Evolutionary conservation across 2,888 invertebrate genomes (phyloP).

Genomic region (Rhodophaea formosa): DNA sequence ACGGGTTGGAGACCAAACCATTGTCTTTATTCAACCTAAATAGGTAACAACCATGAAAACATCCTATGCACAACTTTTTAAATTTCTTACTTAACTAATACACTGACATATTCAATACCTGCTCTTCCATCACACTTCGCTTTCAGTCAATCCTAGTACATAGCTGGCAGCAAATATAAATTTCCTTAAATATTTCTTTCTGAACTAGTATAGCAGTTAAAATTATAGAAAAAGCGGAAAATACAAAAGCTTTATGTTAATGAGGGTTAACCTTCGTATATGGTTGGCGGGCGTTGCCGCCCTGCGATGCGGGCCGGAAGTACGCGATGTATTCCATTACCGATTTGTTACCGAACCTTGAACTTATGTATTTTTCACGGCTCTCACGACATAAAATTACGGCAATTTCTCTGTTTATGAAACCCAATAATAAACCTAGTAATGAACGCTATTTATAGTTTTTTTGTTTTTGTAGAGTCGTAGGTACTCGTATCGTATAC

Average conservation of each 20-base stretch:
- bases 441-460: not conserved
- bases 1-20: too few species aligned
- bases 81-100: too few species aligned
- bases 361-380: constrained; percentile 37
- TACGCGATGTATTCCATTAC: constrained; percentile 54
- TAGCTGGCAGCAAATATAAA: not conserved
- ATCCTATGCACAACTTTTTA: too few species aligned
- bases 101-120: too few species aligned
- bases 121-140: not conserved
- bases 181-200: not conserved
- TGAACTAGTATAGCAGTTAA: constrained; percentile 24
- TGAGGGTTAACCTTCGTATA: constrained; percentile 32
- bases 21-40: too few species aligned
- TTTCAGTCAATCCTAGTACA: too few species aligned
- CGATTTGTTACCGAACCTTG: constrained; percentile 49
- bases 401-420: constrained; percentile 18
- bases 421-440: constrained; percentile 12
- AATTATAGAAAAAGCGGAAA: constrained; percentile 25
- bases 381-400: constrained; percentile 26
- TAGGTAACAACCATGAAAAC: too few species aligned
- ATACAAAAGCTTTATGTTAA: constrained; percentile 36
- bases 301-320: constrained; percentile 61
- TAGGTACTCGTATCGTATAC: too few species aligned
- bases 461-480: too few species aligned
- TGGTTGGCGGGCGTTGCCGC: constrained; percentile 39